These are phyloP conservation scores for Rhopalosiphum padi DNA, from an alignment of 1,140 invertebrate genomes.

Conservation along the genomic window DNA sequence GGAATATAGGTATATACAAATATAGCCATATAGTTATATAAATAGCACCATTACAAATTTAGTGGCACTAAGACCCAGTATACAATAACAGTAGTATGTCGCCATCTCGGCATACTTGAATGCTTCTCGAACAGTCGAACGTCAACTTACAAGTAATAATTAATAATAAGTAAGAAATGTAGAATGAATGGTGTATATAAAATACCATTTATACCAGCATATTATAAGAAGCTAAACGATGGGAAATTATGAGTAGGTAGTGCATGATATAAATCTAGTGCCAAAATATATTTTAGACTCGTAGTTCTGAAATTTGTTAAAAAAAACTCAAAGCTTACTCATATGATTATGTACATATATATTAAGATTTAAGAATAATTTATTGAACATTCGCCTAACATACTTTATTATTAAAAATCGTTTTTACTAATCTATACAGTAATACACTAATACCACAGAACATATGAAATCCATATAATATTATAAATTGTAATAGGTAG, in stretches of 20 bases:
- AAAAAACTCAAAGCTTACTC: not conserved
- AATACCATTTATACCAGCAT: not conserved
- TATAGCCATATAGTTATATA: not conserved
- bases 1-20: too few relatives aligned
- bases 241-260: not conserved
- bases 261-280: not conserved
- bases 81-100: too few relatives aligned
- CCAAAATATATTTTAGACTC: constrained; percentile 5
- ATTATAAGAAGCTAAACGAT: not conserved
- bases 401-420: not conserved
- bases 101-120: too few relatives aligned
- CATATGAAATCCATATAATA: too few relatives aligned
- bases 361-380: not conserved
- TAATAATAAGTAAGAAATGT: not conserved
- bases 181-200: not conserved
- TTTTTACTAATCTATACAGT: not conserved
- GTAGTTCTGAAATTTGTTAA: not conserved
- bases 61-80: not conserved
- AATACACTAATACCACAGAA: not conserved
- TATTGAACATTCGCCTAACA: not conserved
- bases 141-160: too few relatives aligned
- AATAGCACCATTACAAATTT: not conserved
- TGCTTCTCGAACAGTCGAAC: too few relatives aligned
- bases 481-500: too few relatives aligned
- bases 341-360: not conserved